Conservation (phyloP, 92 coral and sea anemone species). For the Parazoanthus atlanticus region DNA sequence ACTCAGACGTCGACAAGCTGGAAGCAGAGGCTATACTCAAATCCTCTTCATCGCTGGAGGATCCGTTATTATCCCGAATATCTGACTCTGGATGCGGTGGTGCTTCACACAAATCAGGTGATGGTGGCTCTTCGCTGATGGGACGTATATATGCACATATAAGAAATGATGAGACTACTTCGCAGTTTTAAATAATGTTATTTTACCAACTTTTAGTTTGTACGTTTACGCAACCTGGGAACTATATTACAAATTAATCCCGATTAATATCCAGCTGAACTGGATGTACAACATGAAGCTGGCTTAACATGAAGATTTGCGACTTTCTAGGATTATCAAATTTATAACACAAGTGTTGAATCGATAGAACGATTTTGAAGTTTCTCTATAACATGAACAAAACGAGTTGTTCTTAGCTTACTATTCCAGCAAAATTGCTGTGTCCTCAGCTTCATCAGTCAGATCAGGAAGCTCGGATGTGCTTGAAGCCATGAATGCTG, state of each 20-base stretch:
- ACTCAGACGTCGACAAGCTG: constrained; percentile 47
- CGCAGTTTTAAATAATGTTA: constrained; percentile 8
- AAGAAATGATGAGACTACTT: constrained; percentile 12
- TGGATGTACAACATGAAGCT: constrained; percentile 13
- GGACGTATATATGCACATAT: constrained; percentile 13
- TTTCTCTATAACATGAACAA: constrained; percentile 14
- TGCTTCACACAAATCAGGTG: constrained; percentile 43
- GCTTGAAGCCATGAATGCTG: constrained; percentile 15
- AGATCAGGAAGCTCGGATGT: constrained; percentile 15
- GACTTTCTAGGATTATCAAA: constrained; percentile 12
- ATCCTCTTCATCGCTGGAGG: constrained; percentile 21
- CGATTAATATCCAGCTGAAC: constrained; percentile 16
- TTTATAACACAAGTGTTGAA: constrained; percentile 14
- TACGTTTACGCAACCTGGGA: constrained; percentile 15
- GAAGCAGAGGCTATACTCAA: constrained; percentile 30
- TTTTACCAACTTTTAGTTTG: constrained; percentile 8
- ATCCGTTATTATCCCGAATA: constrained; percentile 11
- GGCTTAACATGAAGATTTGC: constrained; percentile 16
- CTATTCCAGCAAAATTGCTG: constrained; percentile 16
- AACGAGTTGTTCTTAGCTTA: constrained; percentile 13
- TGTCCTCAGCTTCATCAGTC: constrained; percentile 15
- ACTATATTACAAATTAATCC: constrained; percentile 13
- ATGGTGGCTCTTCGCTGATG: constrained; percentile 43
- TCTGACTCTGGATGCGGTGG: constrained; percentile 17
- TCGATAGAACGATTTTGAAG: constrained; percentile 13